Evolutionary conservation across 1,140 invertebrate genomes (phyloP).

Genomic region (Ostrea edulis): DNA sequence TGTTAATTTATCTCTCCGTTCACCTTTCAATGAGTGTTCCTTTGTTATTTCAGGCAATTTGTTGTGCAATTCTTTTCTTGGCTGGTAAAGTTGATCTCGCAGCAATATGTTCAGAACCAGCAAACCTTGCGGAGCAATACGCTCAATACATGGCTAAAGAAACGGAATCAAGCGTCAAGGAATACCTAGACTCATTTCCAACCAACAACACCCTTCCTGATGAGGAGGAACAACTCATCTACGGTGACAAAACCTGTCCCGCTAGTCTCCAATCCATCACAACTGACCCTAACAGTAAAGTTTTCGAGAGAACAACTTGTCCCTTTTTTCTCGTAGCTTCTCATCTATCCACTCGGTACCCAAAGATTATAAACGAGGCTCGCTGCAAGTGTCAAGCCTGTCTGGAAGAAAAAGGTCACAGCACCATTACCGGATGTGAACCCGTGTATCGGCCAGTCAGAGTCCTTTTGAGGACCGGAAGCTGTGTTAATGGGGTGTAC

Average conservation of each 20-base stretch:
- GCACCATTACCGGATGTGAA: not conserved
- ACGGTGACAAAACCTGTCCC: not conserved
- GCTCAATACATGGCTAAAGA: not conserved
- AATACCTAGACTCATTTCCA: not conserved
- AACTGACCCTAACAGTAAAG: not conserved
- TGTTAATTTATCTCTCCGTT: no score
- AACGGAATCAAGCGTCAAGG: not conserved
- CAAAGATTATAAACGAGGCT: slow-evolving; percentile 25
- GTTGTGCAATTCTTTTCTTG: not conserved
- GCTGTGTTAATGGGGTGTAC: not conserved
- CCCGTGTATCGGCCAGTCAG: not conserved
- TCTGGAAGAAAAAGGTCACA: not conserved
- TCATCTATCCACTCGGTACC: not conserved
- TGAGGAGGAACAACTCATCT: slow-evolving; percentile 12
- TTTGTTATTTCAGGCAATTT: not conserved
- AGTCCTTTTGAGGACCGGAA: not conserved
- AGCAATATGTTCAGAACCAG: not conserved
- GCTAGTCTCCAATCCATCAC: not conserved
- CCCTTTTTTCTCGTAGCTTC: slow-evolving; percentile 14
- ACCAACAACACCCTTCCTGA: not conserved
- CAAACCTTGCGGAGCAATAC: slow-evolving; percentile 7
- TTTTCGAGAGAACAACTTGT: slow-evolving; percentile 12
- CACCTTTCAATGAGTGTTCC: no score
- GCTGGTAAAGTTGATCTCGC: not conserved
- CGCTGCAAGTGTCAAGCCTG: not conserved